phyloP scores from a whole-genome alignment of 2,797 vertebrate genomes.

The Synanceia verrucosa region DNA sequence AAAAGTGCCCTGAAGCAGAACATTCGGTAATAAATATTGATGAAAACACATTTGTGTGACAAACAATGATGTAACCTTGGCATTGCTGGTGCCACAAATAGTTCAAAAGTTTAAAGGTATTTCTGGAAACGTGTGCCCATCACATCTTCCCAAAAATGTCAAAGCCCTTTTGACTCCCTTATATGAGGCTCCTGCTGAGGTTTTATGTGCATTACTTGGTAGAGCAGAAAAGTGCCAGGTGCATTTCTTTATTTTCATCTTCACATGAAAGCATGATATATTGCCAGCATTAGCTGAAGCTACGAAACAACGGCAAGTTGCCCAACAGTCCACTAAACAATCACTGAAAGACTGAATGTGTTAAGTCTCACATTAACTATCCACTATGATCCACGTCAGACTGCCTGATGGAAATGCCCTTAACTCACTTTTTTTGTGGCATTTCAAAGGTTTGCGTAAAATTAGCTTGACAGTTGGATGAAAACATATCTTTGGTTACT shows the following conservation, averaged over 20 bases:
- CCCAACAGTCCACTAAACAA: conserved; percentile 5
- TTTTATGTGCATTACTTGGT: conserved; percentile 16
- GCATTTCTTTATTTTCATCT: conserved; percentile 32
- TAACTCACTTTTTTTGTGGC: conserved; percentile 30
- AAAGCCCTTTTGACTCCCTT: not conserved
- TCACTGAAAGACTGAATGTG: conserved; percentile 29
- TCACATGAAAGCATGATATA: conserved; percentile 43
- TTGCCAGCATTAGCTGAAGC: conserved; percentile 3
- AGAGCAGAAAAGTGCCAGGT: conserved; percentile 14
- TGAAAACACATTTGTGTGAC: not conserved
- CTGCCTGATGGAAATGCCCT: conserved; percentile 23
- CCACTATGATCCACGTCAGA: conserved; percentile 46
- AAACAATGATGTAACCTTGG: not conserved
- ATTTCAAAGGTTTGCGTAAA: conserved; percentile 46
- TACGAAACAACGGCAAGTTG: conserved; percentile 25
- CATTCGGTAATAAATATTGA: not conserved
- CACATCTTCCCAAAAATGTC: conserved; percentile 3
- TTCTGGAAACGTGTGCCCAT: conserved; percentile 4
- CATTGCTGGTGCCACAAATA: not conserved
- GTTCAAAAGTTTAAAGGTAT: conserved; percentile 4
- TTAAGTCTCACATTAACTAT: conserved; percentile 23
- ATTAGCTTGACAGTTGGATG: conserved; percentile 48
- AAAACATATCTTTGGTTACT: conserved; percentile 39
- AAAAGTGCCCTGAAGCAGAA: not conserved
- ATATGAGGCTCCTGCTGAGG: conserved; percentile 16